A percentile compares a stretch with the other conserved stretches of the same genome.
Conservation (phyloP, 2,888 invertebrate species). For the Heteromurus nitidus region DNA sequence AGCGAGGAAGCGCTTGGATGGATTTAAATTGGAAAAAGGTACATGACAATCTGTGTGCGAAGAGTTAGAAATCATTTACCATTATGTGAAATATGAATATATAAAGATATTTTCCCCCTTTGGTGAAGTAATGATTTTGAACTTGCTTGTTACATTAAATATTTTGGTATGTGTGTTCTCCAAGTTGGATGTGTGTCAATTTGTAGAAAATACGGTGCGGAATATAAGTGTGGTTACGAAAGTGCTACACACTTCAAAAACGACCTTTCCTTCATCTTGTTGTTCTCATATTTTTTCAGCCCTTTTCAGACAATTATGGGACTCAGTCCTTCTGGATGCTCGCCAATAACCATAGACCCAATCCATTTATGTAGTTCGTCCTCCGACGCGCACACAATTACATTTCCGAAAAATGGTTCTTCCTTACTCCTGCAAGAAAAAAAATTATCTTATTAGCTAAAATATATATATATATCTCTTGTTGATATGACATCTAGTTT, state of each 20-base stretch:
- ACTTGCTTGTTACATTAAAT: background rate
- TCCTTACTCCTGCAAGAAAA: conserved; percentile 81
- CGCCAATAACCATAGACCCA: conserved; percentile 79
- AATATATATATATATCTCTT: background rate
- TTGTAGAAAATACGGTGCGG: too few species aligned
- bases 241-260: too few species aligned
- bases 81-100: background rate
- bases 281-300: too few species aligned
- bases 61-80: background rate
- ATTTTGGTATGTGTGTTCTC: too few species aligned
- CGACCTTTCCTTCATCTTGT: too few species aligned
- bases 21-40: conserved; percentile 21
- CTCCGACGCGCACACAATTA: conserved; percentile 85
- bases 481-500: background rate
- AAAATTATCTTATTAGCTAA: background rate
- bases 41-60: background rate
- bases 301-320: conserved; percentile 54
- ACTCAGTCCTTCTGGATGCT: conserved; percentile 71
- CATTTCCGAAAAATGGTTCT: conserved; percentile 87
- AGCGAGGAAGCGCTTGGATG: conserved; percentile 59
- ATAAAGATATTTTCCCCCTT: background rate
- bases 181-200: too few species aligned
- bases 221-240: too few species aligned
- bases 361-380: conserved; percentile 87
- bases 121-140: background rate